Conservation (phyloP, 2,888 invertebrate species). For the Caprella mutica region DNA sequence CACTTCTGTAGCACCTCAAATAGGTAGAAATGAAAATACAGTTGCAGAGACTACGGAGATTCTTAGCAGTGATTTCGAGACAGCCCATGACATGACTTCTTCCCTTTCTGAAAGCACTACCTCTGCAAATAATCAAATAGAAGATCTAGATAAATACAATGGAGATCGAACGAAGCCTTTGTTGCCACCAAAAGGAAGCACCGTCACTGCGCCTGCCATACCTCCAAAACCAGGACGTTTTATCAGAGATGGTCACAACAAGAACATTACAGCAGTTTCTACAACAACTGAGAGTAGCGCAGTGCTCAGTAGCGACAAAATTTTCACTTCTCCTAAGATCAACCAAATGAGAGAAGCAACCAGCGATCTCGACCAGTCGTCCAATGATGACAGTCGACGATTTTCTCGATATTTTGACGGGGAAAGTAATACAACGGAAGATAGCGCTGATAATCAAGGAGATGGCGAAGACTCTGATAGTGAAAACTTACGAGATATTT, state of each 20-base stretch:
- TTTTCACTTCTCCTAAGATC: not conserved
- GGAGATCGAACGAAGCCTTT: not conserved
- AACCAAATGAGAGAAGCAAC: not conserved
- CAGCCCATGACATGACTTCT: constrained; percentile 31
- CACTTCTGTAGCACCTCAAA: constrained; percentile 12
- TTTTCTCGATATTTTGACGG: constrained; percentile 13
- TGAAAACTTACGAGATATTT: constrained; percentile 10
- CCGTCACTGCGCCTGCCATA: not conserved
- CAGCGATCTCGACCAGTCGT: no score
- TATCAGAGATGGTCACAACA: no score
- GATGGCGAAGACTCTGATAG: constrained; percentile 15
- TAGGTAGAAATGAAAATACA: constrained; percentile 10
- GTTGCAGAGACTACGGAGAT: constrained; percentile 13
- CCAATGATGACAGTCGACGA: no score
- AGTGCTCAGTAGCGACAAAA: not conserved
- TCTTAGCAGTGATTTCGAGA: constrained; percentile 30
- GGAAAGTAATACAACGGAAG: constrained; percentile 19
- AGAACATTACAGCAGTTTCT: not conserved
- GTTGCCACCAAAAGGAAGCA: not conserved
- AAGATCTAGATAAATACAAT: constrained; percentile 9
- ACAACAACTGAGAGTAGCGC: not conserved
- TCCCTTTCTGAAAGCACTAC: constrained; percentile 28
- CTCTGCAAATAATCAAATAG: constrained; percentile 30
- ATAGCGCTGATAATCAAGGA: constrained; percentile 24
- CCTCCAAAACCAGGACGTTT: constrained; percentile 9